A percentile compares a stretch with the other conserved stretches of the same genome.
Conservation (phyloP, 2,113 vertebrate genomes). For the Apaloderma vittatum region DNA sequence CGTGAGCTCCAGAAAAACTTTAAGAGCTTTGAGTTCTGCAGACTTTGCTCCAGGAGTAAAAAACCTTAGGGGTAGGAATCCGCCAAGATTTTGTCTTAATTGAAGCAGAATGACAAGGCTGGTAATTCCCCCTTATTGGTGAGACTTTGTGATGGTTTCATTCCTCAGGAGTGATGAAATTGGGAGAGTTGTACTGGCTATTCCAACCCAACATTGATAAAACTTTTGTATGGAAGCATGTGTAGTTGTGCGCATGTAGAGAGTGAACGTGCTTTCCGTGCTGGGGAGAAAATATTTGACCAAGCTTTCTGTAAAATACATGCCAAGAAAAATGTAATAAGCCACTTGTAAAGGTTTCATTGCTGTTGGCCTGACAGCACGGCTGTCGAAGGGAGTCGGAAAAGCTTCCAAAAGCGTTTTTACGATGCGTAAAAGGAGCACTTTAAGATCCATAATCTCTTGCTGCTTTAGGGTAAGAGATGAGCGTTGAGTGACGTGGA, state of each 20-base stretch:
- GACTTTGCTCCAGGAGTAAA: not conserved
- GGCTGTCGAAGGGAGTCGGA: not conserved
- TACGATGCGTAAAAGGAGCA: not conserved
- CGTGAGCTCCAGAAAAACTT: not conserved
- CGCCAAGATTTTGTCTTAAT: not conserved
- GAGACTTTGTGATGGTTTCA: not conserved
- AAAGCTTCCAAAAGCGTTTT: constrained; percentile 13
- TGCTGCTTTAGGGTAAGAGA: not conserved
- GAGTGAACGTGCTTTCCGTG: not conserved
- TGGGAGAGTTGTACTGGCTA: not conserved
- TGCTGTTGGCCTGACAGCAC: not conserved
- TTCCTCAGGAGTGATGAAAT: not conserved
- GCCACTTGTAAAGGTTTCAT: not conserved
- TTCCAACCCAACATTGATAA: fast-evolving
- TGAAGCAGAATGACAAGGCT: not conserved
- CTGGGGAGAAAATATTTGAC: not conserved
- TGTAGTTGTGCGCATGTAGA: fast-evolving
- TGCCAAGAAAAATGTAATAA: not conserved
- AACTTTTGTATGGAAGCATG: fast-evolving
- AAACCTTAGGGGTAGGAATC: not conserved
- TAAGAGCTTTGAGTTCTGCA: not conserved
- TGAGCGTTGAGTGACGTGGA: not conserved
- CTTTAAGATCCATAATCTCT: not conserved
- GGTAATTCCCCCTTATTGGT: fast-evolving
- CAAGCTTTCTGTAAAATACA: fast-evolving